Conservation (phyloP, 2,113 vertebrate genomes). For the Empidonax traillii region DNA sequence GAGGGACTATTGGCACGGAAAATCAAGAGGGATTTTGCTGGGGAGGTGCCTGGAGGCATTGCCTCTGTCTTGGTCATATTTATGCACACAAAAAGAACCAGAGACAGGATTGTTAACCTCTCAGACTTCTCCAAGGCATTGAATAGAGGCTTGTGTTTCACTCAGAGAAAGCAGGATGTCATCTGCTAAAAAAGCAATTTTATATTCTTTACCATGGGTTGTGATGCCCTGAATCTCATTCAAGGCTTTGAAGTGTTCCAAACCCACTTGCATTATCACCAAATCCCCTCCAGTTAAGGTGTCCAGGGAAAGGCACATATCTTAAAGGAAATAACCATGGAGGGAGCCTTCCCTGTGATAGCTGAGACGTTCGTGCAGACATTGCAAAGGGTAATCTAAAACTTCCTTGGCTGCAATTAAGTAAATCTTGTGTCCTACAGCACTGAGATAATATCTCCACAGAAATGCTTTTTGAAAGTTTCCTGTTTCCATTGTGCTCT, state of each 20-base stretch:
- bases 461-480: constrained; percentile 66
- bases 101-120: neutral
- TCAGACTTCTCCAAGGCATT: neutral
- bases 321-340: neutral
- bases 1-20: constrained; percentile 11
- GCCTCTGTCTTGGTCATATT: constrained; percentile 17
- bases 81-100: constrained; percentile 20
- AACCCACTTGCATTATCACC: neutral
- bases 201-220: constrained; percentile 32
- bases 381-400: constrained; percentile 57
- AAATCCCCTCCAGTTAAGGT: neutral
- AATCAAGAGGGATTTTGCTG: constrained; percentile 47
- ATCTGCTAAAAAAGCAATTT: constrained; percentile 57
- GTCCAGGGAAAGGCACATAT: neutral
- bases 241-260: constrained; percentile 43
- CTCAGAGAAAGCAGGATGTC: constrained; percentile 57
- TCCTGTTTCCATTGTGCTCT: constrained; percentile 51
- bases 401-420: constrained; percentile 62
- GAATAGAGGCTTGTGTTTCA: constrained; percentile 57
- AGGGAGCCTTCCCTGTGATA: constrained; percentile 27
- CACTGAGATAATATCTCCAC: constrained; percentile 59
- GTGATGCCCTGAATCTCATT: constrained; percentile 51
- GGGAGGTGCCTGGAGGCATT: constrained; percentile 35
- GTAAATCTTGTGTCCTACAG: constrained; percentile 56
- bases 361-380: constrained; percentile 26